Conservation (phyloP, 92 coral and sea anemone genomes). For the Heliopora coerulea region DNA sequence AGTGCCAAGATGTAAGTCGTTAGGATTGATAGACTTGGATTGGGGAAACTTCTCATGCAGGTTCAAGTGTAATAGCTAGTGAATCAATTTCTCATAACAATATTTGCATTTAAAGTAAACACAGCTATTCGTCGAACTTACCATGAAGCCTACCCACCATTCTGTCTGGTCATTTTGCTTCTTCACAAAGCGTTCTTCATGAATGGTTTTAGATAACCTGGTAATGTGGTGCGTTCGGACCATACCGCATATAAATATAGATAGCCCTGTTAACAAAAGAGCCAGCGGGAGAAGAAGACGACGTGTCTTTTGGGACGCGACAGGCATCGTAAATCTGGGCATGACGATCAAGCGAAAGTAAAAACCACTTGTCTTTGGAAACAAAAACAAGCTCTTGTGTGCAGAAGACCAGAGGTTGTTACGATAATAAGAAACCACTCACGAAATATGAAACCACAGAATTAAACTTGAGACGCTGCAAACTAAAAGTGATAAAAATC, state of each 20-base stretch:
- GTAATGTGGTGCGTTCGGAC: conserved; percentile 8
- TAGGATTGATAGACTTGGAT: too few species aligned
- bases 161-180: conserved; percentile 6
- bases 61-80: too few species aligned
- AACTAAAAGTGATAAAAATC: too few species aligned
- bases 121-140: too few species aligned
- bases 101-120: too few species aligned
- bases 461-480: too few species aligned
- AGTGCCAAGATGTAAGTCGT: too few species aligned
- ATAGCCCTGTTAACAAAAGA: neutral
- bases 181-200: neutral
- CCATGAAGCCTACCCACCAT: conserved; percentile 35
- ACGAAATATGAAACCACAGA: neutral
- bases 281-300: conserved; percentile 28
- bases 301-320: neutral
- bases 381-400: too few species aligned
- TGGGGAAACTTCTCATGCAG: too few species aligned
- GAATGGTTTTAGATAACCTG: neutral
- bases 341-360: neutral
- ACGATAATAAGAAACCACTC: neutral
- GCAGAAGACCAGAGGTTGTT: neutral
- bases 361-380: neutral
- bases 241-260: conserved; percentile 26
- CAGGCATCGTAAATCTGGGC: neutral
- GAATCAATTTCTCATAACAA: too few species aligned